Evolutionary conservation across 2,888 invertebrate genomes (phyloP).

Genomic region (Scaptomyza tumidula): DNA sequence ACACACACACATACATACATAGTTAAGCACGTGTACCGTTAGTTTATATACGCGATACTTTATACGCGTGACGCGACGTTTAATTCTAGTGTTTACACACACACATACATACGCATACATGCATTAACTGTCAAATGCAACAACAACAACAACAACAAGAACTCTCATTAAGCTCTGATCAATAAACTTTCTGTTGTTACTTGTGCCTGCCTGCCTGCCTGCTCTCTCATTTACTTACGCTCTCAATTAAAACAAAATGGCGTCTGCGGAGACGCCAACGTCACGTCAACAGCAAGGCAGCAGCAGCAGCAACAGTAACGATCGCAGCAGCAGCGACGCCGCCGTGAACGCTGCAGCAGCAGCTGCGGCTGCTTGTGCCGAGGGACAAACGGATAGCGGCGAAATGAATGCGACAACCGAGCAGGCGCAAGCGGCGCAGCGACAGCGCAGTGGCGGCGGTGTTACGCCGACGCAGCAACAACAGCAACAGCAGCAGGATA

Average conservation of each 20-base stretch:
- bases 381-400: slow-evolving; percentile 47
- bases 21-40: slow-evolving; percentile 28
- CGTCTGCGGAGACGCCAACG: slow-evolving; percentile 57
- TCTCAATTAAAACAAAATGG: slow-evolving; percentile 52
- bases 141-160: background rate
- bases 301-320: slow-evolving; percentile 12
- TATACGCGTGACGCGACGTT: slow-evolving; percentile 39
- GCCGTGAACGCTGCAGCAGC: slow-evolving; percentile 27
- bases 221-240: slow-evolving; percentile 9
- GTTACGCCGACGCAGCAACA: slow-evolving; percentile 21
- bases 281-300: slow-evolving; percentile 14
- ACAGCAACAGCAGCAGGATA: slow-evolving; percentile 31
- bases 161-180: slow-evolving; percentile 32
- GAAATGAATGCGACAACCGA: slow-evolving; percentile 47
- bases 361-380: slow-evolving; percentile 8
- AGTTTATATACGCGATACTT: slow-evolving; percentile 26
- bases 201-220: slow-evolving; percentile 6
- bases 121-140: slow-evolving; percentile 1
- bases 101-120: background rate
- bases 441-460: slow-evolving; percentile 66
- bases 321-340: slow-evolving; percentile 32
- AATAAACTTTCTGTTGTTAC: slow-evolving; percentile 16
- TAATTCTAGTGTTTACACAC: slow-evolving; percentile 32
- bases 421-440: slow-evolving; percentile 65
- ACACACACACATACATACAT: background rate